Conservation (phyloP, 2,797 vertebrate genomes). For the Lacerta bilineata region DNA sequence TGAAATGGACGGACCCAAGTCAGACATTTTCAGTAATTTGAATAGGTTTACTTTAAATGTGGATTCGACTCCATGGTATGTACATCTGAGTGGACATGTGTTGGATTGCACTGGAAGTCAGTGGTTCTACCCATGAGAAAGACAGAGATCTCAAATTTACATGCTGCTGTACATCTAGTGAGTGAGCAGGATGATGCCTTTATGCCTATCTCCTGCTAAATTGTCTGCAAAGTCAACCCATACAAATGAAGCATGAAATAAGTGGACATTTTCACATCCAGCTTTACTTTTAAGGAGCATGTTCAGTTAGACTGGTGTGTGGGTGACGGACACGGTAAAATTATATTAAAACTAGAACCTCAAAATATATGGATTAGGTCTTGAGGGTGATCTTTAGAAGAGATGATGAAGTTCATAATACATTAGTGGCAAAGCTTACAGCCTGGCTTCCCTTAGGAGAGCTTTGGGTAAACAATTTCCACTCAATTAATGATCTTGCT, state of each 20-base stretch:
- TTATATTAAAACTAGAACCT: background rate
- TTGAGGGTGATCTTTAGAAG: background rate
- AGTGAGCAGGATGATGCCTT: no score
- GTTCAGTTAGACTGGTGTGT: background rate
- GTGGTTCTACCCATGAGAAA: background rate
- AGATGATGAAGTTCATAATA: background rate
- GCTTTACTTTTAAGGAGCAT: background rate
- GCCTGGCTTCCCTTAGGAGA: background rate
- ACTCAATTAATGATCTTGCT: background rate
- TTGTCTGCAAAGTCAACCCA: background rate
- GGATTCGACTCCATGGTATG: no score
- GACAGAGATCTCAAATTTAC: background rate
- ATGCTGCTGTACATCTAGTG: background rate
- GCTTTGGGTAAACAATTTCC: conserved; percentile 10
- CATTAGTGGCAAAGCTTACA: background rate
- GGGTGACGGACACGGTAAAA: background rate
- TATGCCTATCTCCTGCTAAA: background rate
- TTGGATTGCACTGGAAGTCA: background rate
- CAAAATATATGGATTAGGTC: background rate
- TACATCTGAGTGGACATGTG: background rate
- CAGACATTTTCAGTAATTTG: no score
- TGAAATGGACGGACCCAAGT: no score
- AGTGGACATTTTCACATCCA: background rate
- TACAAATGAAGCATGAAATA: background rate
- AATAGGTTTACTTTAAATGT: no score